These are phyloP conservation scores for Mamestra configurata DNA, from an alignment of 1,140 invertebrate species.

Conservation along the genomic window DNA sequence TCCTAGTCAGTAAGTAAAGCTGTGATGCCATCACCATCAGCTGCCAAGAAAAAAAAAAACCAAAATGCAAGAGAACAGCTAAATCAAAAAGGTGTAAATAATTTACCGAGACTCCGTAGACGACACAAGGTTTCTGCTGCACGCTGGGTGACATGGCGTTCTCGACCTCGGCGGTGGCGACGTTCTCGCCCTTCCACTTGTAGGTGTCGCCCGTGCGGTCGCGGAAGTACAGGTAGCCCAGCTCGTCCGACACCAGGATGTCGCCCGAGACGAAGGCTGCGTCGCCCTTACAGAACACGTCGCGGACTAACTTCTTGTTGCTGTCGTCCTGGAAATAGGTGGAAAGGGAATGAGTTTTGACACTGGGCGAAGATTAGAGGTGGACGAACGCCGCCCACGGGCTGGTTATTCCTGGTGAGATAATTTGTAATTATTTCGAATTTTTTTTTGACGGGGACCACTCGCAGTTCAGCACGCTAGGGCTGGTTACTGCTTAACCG, in stretches of 20 bases:
- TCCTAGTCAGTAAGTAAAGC: too few relatives aligned
- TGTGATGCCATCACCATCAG: too few relatives aligned
- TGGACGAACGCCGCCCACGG: too few relatives aligned
- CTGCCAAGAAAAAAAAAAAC: too few relatives aligned
- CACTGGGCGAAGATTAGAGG: too few relatives aligned
- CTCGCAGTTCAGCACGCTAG: too few relatives aligned
- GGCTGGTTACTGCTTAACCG: too few relatives aligned
- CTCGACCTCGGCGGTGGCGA: slow-evolving; percentile 99
- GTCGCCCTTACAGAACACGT: slow-evolving; percentile 95
- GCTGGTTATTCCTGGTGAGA: too few relatives aligned
- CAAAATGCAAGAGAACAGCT: too few relatives aligned
- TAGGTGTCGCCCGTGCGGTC: slow-evolving; percentile 99
- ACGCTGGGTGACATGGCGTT: slow-evolving; percentile 95
- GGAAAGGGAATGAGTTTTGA: not conserved
- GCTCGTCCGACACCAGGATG: slow-evolving; percentile 96
- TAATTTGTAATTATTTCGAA: too few relatives aligned
- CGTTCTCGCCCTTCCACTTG: slow-evolving; percentile 99
- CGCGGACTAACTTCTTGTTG: slow-evolving; percentile 94
- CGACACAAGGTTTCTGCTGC: slow-evolving; percentile 89
- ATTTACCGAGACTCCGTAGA: slow-evolving; percentile 95
- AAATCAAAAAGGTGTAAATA: too few relatives aligned
- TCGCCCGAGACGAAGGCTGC: slow-evolving; percentile 96
- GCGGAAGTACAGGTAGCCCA: slow-evolving; percentile 98
- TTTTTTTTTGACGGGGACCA: too few relatives aligned
- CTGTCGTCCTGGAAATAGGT: slow-evolving; percentile 89